Evolutionary conservation across 2,113 vertebrate genomes (phyloP).

Genomic region (Otolemur garnettii): DNA sequence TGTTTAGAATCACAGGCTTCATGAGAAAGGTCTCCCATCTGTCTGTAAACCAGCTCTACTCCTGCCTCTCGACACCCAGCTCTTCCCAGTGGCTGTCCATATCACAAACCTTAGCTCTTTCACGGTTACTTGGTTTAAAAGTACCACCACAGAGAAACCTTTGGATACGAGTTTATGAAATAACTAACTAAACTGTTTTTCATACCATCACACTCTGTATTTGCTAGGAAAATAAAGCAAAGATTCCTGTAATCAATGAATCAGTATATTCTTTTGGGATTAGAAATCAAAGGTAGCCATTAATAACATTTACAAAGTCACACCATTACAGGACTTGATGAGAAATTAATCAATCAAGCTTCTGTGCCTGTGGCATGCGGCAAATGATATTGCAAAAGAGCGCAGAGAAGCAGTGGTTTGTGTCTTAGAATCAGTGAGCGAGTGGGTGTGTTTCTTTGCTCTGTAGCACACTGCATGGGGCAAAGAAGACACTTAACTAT

Average conservation of each 20-base stretch:
- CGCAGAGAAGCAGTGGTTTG: too few relatives aligned
- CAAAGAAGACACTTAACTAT: neutral
- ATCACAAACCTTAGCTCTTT: neutral
- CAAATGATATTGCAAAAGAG: neutral
- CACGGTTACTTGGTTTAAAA: neutral
- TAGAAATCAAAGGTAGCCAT: neutral
- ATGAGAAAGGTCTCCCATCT: neutral
- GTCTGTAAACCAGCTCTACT: neutral
- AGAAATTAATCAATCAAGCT: neutral
- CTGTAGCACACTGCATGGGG: too few relatives aligned
- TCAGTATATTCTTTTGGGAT: neutral
- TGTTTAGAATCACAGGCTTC: neutral
- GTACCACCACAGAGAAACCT: neutral
- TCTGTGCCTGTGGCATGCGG: neutral
- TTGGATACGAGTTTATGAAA: neutral
- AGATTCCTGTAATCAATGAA: neutral
- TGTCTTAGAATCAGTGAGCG: neutral
- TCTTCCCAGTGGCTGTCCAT: neutral
- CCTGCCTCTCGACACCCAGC: neutral
- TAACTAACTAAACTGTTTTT: neutral
- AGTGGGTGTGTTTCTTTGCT: neutral
- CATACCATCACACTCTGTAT: neutral
- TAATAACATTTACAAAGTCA: neutral
- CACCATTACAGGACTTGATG: neutral
- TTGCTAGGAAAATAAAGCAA: neutral